A percentile compares a stretch with the other conserved stretches of the same genome.
These are phyloP conservation scores for Lacerta bilineata DNA, from an alignment of 2,797 vertebrate species.

Conservation along the genomic window DNA sequence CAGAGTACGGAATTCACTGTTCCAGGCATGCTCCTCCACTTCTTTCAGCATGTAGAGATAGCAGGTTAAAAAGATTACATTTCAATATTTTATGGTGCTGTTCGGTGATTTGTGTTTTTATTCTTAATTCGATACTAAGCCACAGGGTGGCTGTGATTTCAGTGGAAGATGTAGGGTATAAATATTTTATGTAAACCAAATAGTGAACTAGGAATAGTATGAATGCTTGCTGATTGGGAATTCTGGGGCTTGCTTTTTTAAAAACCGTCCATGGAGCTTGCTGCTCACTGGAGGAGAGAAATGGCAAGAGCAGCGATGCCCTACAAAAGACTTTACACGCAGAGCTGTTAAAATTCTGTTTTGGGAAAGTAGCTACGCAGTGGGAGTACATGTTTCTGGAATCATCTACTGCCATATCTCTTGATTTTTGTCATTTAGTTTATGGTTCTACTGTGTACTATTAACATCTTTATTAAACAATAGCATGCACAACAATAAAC, in stretches of 20 bases:
- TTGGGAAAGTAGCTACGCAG: background rate
- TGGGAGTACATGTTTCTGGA: background rate
- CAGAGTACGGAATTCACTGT: background rate
- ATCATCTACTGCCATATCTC: background rate
- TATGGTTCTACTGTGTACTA: slow-evolving; percentile 59
- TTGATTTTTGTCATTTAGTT: slow-evolving; percentile 34
- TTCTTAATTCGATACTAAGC: background rate
- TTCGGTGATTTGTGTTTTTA: background rate
- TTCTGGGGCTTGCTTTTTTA: background rate
- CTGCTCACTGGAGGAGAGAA: slow-evolving; percentile 38
- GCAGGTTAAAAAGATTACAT: background rate
- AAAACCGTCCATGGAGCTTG: background rate
- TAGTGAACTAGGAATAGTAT: slow-evolving; percentile 15
- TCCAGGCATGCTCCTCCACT: background rate
- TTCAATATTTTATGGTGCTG: background rate
- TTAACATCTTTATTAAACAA: slow-evolving; percentile 71
- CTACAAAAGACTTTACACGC: background rate
- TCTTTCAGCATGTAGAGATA: background rate
- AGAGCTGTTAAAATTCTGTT: slow-evolving; percentile 5
- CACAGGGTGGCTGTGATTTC: background rate
- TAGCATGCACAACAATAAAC: slow-evolving; percentile 48
- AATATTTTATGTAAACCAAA: background rate
- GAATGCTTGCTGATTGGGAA: slow-evolving; percentile 25
- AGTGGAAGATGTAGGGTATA: background rate
- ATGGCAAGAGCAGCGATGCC: background rate